Base-by-base conservation (phyloP, 2,113 vertebrate species). In the Otus sunia region DNA sequence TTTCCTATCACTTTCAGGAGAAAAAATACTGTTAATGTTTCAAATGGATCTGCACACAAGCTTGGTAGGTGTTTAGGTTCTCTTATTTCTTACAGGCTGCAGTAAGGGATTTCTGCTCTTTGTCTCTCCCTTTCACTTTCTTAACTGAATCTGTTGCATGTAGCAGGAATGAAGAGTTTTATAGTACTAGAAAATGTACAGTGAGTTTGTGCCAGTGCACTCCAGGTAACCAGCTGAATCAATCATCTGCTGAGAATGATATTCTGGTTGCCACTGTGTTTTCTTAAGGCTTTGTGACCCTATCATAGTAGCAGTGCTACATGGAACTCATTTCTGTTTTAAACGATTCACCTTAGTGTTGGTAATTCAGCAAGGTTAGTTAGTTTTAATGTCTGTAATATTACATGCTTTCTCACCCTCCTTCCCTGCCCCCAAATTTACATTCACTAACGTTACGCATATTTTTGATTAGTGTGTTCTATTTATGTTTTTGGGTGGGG, bases 391-490 rank as follows among this genome's bases (percentile, higher is more conserved):
- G n/a, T n/a, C 18, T 3, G 1, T 67, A 47, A 68, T 34, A 47
- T 10, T 41, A 34, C 30, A 60, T 45, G 27, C 12, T 25, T 5
- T n/a, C 20, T 64, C 36, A 32, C 47, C 6, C 16, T 41, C n/a
- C n/a, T 29, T 50, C 49, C 6, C 7, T 1, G 13, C 14, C 8
- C 18, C 5, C 4, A 8, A 19, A 5, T 83, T 79, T 84, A 16
- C 22, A 43, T 18, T 62, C 26, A 18, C 37, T 71, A 17, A 20
- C 30, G 9, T 36, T 59, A 22, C 0, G 0, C 4, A 0, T 69
- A 25, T 68, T 79, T 94, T 86, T 87, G 14, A 45, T 52, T 63
- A 26, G 13, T 41, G 12, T 58, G 25, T 56, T 74, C 45, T 74
- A 4, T 64, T 66, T 55, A 2, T 69, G 36, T 4, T 68, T 93